phyloP scores from a whole-genome alignment of 2,797 vertebrate genomes.

The Pangasius larnaudii region DNA sequence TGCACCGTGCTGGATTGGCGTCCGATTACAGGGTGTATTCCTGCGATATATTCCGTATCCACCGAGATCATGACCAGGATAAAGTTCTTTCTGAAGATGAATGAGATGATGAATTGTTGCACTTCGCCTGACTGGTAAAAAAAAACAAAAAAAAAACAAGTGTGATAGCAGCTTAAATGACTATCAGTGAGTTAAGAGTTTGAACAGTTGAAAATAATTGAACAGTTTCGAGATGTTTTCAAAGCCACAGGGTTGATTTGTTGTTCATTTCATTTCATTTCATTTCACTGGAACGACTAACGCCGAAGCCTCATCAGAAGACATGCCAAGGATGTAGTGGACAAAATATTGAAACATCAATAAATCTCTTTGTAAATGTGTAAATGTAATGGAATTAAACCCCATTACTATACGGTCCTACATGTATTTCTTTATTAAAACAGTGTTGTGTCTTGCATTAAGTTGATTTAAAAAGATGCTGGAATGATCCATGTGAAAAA shows the following conservation, averaged over 20 bases:
- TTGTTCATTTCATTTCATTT: background rate
- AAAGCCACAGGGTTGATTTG: background rate
- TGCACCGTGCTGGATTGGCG: background rate
- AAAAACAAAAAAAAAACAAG: background rate
- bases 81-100: background rate
- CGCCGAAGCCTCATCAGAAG: background rate
- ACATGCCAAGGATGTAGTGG: constrained; percentile 7
- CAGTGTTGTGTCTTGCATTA: background rate
- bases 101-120: background rate
- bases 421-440: background rate
- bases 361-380: constrained; percentile 16
- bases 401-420: background rate
- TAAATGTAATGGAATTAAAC: constrained; percentile 8
- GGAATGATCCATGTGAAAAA: background rate
- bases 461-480: background rate
- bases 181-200: no score
- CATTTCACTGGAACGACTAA: background rate
- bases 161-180: background rate
- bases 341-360: background rate
- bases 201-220: no score
- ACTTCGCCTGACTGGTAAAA: background rate
- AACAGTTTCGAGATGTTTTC: background rate
- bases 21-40: background rate
- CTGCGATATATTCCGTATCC: background rate
- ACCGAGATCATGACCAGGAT: background rate